Conservation (phyloP, 2,888 invertebrate genomes). For the Pyrrhopygopsis socrates region DNA sequence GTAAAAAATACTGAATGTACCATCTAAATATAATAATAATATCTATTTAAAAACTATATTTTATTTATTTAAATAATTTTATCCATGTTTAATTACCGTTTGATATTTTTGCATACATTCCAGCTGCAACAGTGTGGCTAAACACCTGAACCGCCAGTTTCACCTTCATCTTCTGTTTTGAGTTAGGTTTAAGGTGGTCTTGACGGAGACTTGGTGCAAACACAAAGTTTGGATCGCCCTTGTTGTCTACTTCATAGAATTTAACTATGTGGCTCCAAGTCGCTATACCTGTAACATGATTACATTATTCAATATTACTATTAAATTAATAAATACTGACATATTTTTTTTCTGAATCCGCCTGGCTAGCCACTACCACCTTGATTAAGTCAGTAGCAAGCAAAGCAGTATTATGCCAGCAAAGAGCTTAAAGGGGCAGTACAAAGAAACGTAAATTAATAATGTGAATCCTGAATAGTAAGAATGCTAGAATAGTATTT, state of each 20-base stretch:
- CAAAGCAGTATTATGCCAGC: too few species aligned
- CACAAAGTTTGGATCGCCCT: neutral
- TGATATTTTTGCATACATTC: slow-evolving; percentile 51
- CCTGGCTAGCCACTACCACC: too few species aligned
- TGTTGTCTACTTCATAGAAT: slow-evolving; percentile 26
- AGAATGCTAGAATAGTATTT: neutral
- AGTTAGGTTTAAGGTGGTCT: slow-evolving; percentile 50
- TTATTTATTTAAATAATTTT: too few species aligned
- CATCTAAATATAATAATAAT: too few species aligned
- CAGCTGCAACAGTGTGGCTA: slow-evolving; percentile 66
- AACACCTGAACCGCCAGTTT: slow-evolving; percentile 62
- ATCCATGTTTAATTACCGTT: neutral
- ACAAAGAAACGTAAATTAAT: too few species aligned
- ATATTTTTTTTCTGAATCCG: too few species aligned
- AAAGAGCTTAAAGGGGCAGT: too few species aligned
- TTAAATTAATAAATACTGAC: too few species aligned
- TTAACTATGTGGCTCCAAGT: slow-evolving; percentile 29
- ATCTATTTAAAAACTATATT: too few species aligned
- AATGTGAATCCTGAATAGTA: neutral
- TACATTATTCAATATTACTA: too few species aligned
- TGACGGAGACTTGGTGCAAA: neutral
- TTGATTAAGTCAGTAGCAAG: too few species aligned
- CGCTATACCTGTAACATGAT: slow-evolving; percentile 27
- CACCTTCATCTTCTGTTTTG: slow-evolving; percentile 57
- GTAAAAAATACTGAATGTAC: too few species aligned